A percentile compares a stretch with the other conserved stretches of the same genome.
Conservation (phyloP, 2,113 vertebrate species). For the Gulo gulo region DNA sequence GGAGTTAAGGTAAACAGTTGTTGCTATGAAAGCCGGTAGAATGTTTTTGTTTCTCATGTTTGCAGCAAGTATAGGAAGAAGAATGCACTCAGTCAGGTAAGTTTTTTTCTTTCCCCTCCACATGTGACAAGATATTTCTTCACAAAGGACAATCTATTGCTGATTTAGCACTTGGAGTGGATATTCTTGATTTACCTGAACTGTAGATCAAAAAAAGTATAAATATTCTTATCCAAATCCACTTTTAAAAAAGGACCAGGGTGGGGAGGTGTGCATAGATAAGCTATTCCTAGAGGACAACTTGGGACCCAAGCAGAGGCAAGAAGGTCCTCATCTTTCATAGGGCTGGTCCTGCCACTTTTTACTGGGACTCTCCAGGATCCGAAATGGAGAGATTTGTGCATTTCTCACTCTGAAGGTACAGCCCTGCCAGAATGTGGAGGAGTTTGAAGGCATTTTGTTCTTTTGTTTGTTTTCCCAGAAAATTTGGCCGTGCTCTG, state of each 20-base stretch:
- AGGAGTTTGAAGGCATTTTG: neutral
- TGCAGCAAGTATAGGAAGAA: neutral
- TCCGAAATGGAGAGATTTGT: neutral
- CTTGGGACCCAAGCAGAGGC: neutral
- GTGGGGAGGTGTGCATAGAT: neutral
- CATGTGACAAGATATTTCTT: neutral
- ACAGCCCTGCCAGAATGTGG: neutral
- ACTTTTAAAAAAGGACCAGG: neutral
- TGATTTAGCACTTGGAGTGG: neutral
- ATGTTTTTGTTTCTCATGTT: neutral
- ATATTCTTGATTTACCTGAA: neutral
- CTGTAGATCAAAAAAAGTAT: neutral
- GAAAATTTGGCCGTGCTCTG: neutral
- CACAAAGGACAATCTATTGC: neutral
- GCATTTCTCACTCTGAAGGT: neutral
- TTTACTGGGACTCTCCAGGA: neutral
- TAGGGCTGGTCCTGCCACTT: neutral
- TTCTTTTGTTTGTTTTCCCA: neutral
- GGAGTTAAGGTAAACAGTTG: neutral
- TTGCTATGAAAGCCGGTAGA: neutral
- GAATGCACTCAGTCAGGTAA: neutral
- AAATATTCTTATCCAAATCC: neutral
- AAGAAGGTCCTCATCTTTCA: neutral
- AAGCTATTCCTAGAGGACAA: neutral
- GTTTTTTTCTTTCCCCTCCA: too few species aligned